Evolutionary conservation across 2,888 invertebrate genomes (phyloP).

Genomic region (Campoplex nolae): DNA sequence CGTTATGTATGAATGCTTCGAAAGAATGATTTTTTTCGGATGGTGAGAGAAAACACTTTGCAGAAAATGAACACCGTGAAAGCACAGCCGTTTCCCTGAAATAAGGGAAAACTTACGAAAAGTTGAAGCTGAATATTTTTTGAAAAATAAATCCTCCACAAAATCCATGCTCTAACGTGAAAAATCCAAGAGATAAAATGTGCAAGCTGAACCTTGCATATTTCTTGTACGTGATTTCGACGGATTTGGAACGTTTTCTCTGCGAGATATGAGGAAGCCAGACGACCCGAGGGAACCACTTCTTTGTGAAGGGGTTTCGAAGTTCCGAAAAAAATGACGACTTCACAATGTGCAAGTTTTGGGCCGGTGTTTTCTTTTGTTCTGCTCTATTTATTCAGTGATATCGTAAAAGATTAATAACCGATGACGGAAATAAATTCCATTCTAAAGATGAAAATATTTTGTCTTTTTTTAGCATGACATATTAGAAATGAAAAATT

Average conservation of each 20-base stretch:
- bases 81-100: not conserved
- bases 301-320: not conserved
- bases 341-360: not conserved
- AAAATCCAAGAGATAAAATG: not conserved
- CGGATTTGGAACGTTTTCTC: not conserved
- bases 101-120: not conserved
- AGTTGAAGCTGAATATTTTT: not conserved
- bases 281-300: not conserved
- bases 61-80: not conserved
- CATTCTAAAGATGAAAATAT: not conserved
- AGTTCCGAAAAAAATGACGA: constrained; percentile 1
- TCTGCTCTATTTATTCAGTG: not conserved
- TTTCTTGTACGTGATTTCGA: constrained; percentile 9
- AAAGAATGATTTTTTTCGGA: not conserved
- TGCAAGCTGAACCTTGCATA: constrained; percentile 13
- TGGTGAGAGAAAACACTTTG: not conserved
- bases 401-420: not conserved
- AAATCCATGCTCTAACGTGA: not conserved
- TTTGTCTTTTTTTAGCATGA: not conserved
- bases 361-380: not conserved
- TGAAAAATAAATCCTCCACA: not conserved
- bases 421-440: not conserved
- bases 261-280: not conserved
- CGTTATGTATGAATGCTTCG: not conserved
- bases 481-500: not conserved